Evolutionary conservation across 2,888 invertebrate species (phyloP).

Genomic region (Orthonychiurus folsomi): DNA sequence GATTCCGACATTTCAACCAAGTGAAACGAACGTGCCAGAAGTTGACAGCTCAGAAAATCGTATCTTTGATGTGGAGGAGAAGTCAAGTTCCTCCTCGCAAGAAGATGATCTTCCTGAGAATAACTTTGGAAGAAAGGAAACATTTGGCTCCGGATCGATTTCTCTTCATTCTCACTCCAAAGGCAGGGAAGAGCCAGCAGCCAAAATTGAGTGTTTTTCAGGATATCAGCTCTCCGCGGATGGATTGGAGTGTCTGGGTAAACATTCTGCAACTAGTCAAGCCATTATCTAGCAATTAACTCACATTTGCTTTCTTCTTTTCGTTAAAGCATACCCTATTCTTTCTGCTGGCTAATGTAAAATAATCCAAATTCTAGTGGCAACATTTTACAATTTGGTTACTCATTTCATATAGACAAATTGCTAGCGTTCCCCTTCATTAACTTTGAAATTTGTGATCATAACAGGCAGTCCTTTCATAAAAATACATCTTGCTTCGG

Average conservation of each 20-base stretch:
- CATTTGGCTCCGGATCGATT: constrained; percentile 5
- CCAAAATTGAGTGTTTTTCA: constrained; percentile 35
- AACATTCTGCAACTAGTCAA: not conserved
- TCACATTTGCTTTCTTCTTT: not conserved
- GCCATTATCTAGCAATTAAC: not conserved
- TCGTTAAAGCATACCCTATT: too few relatives aligned
- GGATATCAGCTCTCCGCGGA: constrained; percentile 37
- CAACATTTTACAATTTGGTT: too few relatives aligned
- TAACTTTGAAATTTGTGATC: too few relatives aligned
- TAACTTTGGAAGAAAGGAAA: not conserved
- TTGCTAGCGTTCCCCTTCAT: too few relatives aligned
- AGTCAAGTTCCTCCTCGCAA: not conserved
- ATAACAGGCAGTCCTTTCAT: too few relatives aligned
- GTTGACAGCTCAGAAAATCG: not conserved
- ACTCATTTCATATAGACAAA: too few relatives aligned
- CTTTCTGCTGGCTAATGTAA: too few relatives aligned
- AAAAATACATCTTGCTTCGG: too few relatives aligned
- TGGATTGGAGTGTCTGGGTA: constrained; percentile 37
- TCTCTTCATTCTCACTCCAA: not conserved
- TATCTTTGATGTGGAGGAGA: constrained; percentile 7
- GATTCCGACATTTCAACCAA: not conserved
- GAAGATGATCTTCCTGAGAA: not conserved
- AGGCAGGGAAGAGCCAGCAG: constrained; percentile 15
- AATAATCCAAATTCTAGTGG: too few relatives aligned
- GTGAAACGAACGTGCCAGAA: not conserved